Percentiles rank a stretch among this genome's conserved stretches.
Evolutionary conservation across 2,113 vertebrate species (phyloP).

Genomic region (Daubentonia madagascariensis): DNA sequence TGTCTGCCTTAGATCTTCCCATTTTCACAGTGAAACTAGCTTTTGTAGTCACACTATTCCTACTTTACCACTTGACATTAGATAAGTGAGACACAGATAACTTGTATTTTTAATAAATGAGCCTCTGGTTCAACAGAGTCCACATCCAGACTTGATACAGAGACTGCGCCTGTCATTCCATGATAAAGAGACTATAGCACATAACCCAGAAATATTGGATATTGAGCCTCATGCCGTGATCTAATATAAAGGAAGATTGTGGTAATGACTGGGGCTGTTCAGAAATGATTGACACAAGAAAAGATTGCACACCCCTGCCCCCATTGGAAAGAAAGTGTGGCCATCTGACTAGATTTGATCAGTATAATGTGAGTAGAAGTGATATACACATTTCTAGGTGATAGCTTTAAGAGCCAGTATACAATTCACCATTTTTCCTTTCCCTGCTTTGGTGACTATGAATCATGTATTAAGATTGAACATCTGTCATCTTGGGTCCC

Average conservation of each 20-base stretch:
- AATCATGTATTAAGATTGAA: not conserved
- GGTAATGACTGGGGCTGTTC: not conserved
- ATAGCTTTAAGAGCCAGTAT: not conserved
- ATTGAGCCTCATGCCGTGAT: not conserved
- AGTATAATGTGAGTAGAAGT: not conserved
- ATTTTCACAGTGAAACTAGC: not conserved
- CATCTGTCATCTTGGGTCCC: not conserved
- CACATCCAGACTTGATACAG: not conserved
- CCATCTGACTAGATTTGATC: not conserved
- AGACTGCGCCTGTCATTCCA: too few species aligned
- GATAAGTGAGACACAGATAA: not conserved
- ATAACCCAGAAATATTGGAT: not conserved
- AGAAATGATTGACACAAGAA: not conserved
- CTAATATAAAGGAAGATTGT: not conserved
- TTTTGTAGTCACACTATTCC: not conserved
- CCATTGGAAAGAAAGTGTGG: not conserved
- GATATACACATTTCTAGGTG: not conserved
- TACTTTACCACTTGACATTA: not conserved
- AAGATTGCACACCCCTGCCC: not conserved
- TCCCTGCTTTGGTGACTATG: not conserved
- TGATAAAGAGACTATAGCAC: not conserved
- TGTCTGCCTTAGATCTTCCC: not conserved
- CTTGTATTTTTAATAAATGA: not conserved
- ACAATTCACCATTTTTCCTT: not conserved
- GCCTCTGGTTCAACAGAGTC: not conserved